Evolutionary conservation across 2,888 invertebrate genomes (phyloP).

Genomic region (Drosophila neonasuta): DNA sequence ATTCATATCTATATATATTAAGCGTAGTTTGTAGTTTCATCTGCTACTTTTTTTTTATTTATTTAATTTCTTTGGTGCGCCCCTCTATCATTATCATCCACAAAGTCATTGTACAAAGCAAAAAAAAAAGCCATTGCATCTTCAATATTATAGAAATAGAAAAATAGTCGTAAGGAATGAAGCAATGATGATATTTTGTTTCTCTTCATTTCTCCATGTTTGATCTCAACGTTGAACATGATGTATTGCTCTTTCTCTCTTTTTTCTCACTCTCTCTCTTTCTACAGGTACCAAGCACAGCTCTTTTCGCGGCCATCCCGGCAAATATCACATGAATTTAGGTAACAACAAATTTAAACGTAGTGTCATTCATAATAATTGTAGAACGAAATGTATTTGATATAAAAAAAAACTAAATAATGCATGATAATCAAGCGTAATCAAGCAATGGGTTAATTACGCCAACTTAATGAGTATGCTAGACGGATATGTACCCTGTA

Average conservation of each 20-base stretch:
- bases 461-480: background rate
- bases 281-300: slow-evolving; percentile 81
- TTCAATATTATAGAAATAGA: slow-evolving; percentile 16
- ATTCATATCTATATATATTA: slow-evolving; percentile 25
- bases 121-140: slow-evolving; percentile 21
- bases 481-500: background rate
- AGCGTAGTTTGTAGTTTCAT: slow-evolving; percentile 16
- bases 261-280: slow-evolving; percentile 54
- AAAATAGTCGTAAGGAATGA: slow-evolving; percentile 10
- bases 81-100: slow-evolving; percentile 28
- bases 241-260: slow-evolving; percentile 28
- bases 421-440: slow-evolving; percentile 37
- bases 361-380: slow-evolving; percentile 66
- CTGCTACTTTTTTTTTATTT: background rate
- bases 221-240: slow-evolving; percentile 31
- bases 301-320: slow-evolving; percentile 81
- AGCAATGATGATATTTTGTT: slow-evolving; percentile 23
- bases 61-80: background rate
- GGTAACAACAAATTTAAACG: slow-evolving; percentile 72
- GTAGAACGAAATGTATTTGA: slow-evolving; percentile 29
- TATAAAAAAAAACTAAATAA: slow-evolving; percentile 19
- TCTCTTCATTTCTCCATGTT: slow-evolving; percentile 2
- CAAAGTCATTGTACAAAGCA: slow-evolving; percentile 37
- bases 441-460: slow-evolving; percentile 7
- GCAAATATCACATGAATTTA: slow-evolving; percentile 82